Evolutionary conservation across 1,140 invertebrate species (phyloP).

Genomic region (Heliconius melpomene): DNA sequence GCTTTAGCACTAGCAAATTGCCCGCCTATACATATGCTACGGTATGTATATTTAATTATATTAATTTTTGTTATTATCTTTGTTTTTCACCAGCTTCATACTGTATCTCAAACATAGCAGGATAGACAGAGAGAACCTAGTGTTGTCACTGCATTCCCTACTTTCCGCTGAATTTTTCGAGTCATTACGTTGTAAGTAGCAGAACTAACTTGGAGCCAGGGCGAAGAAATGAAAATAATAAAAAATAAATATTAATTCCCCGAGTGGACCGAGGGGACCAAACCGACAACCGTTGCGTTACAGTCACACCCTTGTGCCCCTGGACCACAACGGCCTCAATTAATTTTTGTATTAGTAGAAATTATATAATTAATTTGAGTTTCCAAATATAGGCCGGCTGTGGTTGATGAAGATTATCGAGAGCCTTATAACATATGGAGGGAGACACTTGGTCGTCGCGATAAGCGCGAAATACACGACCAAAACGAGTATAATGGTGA

Average conservation of each 20-base stretch:
- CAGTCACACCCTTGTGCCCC: neutral
- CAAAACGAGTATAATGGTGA: slow-evolving; percentile 75
- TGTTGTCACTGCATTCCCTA: too few species aligned
- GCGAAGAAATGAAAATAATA: too few species aligned
- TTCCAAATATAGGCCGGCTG: slow-evolving; percentile 54
- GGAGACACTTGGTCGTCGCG: slow-evolving; percentile 66
- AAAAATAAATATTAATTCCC: too few species aligned
- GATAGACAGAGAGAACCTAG: too few species aligned
- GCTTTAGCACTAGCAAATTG: slow-evolving; percentile 70
- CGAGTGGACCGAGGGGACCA: too few species aligned
- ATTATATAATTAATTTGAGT: slow-evolving; percentile 31
- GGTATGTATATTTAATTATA: slow-evolving; percentile 49
- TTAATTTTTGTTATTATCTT: neutral
- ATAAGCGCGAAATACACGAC: slow-evolving; percentile 61
- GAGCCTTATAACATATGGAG: slow-evolving; percentile 76
- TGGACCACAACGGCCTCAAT: too few species aligned
- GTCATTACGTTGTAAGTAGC: too few species aligned
- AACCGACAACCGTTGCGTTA: too few species aligned
- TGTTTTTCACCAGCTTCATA: neutral
- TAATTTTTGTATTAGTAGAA: neutral
- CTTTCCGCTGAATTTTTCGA: too few species aligned
- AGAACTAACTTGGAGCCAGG: too few species aligned
- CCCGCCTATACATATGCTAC: slow-evolving; percentile 72
- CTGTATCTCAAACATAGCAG: too few species aligned
- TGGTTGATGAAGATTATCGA: slow-evolving; percentile 72